Conservation (phyloP, 2,113 vertebrate genomes). For the Hippotragus niger region DNA sequence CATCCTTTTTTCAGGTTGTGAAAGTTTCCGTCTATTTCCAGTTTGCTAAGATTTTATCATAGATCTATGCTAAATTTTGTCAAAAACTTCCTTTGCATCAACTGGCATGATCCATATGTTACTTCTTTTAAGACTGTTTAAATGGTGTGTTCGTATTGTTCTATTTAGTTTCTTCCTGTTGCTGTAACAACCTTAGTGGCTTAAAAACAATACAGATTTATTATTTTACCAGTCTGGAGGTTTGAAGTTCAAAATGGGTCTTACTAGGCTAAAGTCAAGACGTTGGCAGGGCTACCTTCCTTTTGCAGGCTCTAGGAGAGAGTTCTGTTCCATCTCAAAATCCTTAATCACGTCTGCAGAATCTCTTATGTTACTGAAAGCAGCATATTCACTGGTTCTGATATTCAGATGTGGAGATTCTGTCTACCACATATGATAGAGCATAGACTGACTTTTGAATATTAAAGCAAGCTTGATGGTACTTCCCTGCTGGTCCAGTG, state of each 20-base stretch:
- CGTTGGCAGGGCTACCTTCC: neutral
- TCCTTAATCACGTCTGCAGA: neutral
- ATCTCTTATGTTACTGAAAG: neutral
- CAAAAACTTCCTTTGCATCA: neutral
- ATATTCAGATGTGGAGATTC: neutral
- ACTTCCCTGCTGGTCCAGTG: neutral
- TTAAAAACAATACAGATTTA: neutral
- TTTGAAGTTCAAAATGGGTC: neutral
- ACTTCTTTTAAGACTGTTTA: neutral
- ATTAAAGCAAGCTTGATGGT: neutral
- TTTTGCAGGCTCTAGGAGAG: neutral
- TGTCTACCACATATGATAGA: neutral
- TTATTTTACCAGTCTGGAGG: neutral
- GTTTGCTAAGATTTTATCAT: neutral
- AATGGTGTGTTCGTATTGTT: neutral
- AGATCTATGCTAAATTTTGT: neutral
- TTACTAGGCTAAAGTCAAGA: neutral
- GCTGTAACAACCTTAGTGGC: neutral
- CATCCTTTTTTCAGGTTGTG: neutral
- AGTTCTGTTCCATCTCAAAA: neutral
- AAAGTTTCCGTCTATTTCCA: neutral
- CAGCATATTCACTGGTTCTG: neutral
- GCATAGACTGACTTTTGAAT: neutral
- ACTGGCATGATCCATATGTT: neutral
- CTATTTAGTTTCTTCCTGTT: neutral